phyloP scores from a whole-genome alignment of 1,140 invertebrate species.

The Harpegnathos saltator region DNA sequence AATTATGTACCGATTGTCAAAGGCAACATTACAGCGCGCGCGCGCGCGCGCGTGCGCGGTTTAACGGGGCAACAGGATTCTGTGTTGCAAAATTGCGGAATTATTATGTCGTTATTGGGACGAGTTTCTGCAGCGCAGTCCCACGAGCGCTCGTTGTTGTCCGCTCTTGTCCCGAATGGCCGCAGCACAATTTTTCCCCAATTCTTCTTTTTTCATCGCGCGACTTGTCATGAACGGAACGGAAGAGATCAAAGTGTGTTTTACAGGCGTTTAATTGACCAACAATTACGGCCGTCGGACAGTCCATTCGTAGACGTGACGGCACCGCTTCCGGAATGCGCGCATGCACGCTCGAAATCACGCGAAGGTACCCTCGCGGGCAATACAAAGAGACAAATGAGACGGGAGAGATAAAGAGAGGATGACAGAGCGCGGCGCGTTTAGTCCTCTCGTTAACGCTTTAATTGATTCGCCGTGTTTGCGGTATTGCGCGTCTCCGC shows the following conservation, averaged over 20 bases:
- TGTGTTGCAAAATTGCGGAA: conserved; percentile 12
- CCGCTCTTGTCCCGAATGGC: not conserved
- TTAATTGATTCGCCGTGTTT: conserved; percentile 7
- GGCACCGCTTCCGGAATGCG: not conserved
- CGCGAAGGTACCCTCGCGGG: not conserved
- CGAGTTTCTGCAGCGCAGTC: not conserved
- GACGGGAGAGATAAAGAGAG: not conserved
- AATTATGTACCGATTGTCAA: conserved; percentile 39
- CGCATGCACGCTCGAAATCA: not conserved
- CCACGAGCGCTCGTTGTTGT: not conserved
- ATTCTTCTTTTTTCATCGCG: not conserved
- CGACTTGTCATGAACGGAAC: conserved; percentile 7
- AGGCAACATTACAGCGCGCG: conserved; percentile 18
- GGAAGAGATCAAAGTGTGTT: conserved; percentile 26
- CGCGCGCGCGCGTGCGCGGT: too few species aligned
- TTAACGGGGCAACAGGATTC: conserved; percentile 15
- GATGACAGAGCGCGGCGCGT: not conserved
- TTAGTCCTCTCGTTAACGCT: conserved; percentile 1
- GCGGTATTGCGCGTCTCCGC: not conserved
- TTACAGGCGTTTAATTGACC: conserved; percentile 41
- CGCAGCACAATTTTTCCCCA: not conserved
- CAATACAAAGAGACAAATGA: conserved; percentile 1
- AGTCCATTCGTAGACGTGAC: not conserved
- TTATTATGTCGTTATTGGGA: conserved; percentile 25
- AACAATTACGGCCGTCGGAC: conserved; percentile 21